Conservation (phyloP, 2,113 vertebrate species). For the Pelecanus crispus region DNA sequence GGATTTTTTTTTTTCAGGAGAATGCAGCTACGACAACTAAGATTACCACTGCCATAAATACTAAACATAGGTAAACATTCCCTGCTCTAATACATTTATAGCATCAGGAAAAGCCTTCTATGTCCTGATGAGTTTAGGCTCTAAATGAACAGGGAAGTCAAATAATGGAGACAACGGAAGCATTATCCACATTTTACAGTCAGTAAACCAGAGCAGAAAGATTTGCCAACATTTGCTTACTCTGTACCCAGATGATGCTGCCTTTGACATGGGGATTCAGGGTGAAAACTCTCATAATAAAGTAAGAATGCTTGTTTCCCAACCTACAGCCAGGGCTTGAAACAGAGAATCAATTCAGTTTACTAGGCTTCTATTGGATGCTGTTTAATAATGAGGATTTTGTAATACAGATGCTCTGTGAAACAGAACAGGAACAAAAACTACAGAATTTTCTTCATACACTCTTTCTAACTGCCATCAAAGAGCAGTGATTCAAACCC, state of each 20-base stretch:
- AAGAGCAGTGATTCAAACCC: conserved; percentile 35
- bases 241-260: not conserved
- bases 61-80: not conserved
- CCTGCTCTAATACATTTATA: not conserved
- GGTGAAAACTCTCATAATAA: not conserved
- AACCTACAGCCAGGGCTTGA: not conserved
- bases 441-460: not conserved
- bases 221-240: not conserved
- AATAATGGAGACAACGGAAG: not conserved
- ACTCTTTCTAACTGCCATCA: not conserved
- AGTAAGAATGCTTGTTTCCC: not conserved
- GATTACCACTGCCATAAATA: not conserved
- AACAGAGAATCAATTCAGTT: conserved; percentile 6
- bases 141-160: not conserved
- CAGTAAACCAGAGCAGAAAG: not conserved
- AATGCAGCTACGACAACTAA: not conserved
- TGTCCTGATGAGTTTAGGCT: not conserved
- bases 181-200: not conserved
- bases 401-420: not conserved
- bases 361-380: not conserved
- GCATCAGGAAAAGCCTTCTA: not conserved
- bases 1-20: not conserved
- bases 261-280: not conserved
- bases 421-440: conserved; percentile 9
- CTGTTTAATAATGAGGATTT: not conserved